Percentiles rank a stretch among this genome's conserved stretches.
Conservation (phyloP, 2,113 vertebrate genomes). For the Gobio gobio region DNA sequence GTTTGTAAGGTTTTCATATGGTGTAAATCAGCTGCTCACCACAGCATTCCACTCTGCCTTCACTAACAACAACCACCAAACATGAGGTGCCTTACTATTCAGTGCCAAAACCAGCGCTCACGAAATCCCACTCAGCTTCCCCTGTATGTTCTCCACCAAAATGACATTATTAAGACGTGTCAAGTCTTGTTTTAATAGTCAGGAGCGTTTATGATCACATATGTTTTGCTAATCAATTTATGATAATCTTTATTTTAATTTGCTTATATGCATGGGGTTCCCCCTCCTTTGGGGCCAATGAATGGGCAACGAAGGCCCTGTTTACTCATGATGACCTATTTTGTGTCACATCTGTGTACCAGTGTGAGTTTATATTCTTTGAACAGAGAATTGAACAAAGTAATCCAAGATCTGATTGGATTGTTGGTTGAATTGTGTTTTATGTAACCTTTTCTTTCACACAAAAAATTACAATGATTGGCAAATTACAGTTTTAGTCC, state of each 20-base stretch:
- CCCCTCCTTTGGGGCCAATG: background rate
- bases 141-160: background rate
- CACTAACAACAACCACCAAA: conserved; percentile 48
- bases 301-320: background rate
- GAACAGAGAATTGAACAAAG: background rate
- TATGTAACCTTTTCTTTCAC: background rate
- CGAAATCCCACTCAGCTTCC: background rate
- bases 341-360: background rate
- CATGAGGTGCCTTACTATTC: background rate
- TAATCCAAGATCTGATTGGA: background rate
- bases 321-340: conserved; percentile 12
- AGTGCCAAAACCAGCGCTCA: conserved; percentile 28
- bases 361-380: background rate
- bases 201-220: background rate
- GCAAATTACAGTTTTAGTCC: background rate
- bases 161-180: background rate
- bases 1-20: conserved; percentile 61
- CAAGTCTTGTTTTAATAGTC: background rate
- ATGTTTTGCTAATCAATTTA: background rate
- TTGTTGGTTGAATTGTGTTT: background rate
- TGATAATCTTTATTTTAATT: background rate
- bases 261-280: background rate
- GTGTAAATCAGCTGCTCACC: conserved; percentile 63
- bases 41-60: conserved; percentile 60
- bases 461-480: background rate